phyloP scores from a whole-genome alignment of 2,888 invertebrate species.

The Muschampia plurimacula region DNA sequence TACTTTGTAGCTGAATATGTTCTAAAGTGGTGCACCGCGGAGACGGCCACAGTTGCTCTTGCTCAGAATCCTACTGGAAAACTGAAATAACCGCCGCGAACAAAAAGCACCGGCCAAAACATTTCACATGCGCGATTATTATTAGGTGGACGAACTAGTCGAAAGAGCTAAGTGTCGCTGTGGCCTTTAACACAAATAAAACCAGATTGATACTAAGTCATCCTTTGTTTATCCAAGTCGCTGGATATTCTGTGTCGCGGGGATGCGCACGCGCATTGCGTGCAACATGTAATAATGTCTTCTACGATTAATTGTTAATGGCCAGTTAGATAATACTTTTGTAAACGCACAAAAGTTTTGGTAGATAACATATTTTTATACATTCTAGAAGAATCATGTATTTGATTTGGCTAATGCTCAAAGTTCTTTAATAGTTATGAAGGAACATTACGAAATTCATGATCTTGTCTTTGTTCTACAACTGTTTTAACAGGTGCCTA shows the following conservation, averaged over 20 bases:
- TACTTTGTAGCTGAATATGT: slow-evolving; percentile 36
- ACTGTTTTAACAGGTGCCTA: slow-evolving; percentile 4
- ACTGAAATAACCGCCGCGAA: slow-evolving; percentile 85
- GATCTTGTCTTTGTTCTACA: slow-evolving; percentile 7
- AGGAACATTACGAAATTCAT: not conserved
- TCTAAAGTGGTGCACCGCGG: slow-evolving; percentile 63
- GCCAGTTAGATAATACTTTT: slow-evolving; percentile 54
- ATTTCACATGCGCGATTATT: slow-evolving; percentile 84
- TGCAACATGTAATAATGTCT: slow-evolving; percentile 60
- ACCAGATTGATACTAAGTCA: slow-evolving; percentile 57
- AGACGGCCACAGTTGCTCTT: slow-evolving; percentile 81
- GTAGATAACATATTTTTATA: slow-evolving; percentile 42
- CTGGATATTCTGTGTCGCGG: slow-evolving; percentile 51
- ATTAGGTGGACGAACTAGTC: slow-evolving; percentile 85
- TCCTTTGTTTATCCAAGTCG: slow-evolving; percentile 44
- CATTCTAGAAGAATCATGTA: slow-evolving; percentile 50
- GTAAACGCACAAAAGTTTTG: slow-evolving; percentile 47
- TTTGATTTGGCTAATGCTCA: slow-evolving; percentile 64
- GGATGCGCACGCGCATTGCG: slow-evolving; percentile 53
- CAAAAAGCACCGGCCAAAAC: slow-evolving; percentile 86
- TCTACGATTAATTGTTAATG: slow-evolving; percentile 56
- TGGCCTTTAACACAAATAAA: slow-evolving; percentile 70
- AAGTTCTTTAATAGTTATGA: slow-evolving; percentile 51
- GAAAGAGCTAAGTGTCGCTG: slow-evolving; percentile 81
- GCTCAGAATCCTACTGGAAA: slow-evolving; percentile 85